Conservation (phyloP, 2,888 invertebrate genomes). For the Apotomis capreana region DNA sequence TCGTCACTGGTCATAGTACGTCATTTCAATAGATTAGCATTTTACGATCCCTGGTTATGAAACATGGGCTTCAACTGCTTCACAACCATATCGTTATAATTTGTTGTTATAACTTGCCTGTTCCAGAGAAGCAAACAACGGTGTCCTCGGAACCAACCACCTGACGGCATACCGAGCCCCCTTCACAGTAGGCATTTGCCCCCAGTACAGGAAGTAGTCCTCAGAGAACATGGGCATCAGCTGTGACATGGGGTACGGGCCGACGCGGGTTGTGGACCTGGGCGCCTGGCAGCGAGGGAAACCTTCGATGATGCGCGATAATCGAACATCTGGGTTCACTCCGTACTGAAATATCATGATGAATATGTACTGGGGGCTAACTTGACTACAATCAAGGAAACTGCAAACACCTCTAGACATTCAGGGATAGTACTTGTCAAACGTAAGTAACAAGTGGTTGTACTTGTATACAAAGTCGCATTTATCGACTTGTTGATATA, state of each 20-base stretch:
- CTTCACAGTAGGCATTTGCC: conserved; percentile 73
- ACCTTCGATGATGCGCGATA: conserved; percentile 70
- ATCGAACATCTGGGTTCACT: conserved; percentile 71
- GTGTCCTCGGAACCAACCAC: conserved; percentile 85
- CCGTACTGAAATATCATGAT: conserved; percentile 70
- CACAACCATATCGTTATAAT: no score
- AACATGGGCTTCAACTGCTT: no score
- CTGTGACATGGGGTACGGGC: conserved; percentile 75
- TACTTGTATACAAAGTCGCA: no score
- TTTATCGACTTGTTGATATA: no score
- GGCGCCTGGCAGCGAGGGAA: conserved; percentile 79
- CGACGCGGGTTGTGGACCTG: conserved; percentile 75
- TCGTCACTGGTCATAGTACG: no score
- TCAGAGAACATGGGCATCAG: conserved; percentile 82
- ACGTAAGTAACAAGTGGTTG: no score
- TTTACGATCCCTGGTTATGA: no score
- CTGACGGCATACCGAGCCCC: conserved; percentile 75
- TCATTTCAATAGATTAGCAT: no score
- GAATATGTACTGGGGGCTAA: no score
- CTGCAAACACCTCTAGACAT: no score
- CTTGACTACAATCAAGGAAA: no score
- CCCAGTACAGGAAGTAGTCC: conserved; percentile 87
- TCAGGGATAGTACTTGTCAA: no score
- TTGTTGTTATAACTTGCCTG: conserved; percentile 73
- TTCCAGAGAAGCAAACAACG: conserved; percentile 81